Evolutionary conservation across 2,797 vertebrate species (phyloP).

Genomic region (Eulemur albifrons): DNA sequence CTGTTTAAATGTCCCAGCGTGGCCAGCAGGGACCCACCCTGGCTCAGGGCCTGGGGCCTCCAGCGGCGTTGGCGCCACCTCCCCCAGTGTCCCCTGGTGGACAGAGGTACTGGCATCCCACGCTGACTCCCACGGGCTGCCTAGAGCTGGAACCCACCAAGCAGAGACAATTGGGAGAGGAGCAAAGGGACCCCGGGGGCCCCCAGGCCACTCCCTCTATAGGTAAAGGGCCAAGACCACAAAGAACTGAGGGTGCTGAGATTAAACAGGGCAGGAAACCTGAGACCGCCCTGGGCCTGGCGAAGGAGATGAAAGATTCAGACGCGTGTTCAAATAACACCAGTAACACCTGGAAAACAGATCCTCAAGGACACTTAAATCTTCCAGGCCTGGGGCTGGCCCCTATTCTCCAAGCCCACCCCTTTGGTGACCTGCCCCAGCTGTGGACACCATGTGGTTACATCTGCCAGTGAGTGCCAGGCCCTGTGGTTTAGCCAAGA

Average conservation of each 20-base stretch:
- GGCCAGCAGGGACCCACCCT: background rate
- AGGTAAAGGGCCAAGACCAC: background rate
- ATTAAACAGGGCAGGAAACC: background rate
- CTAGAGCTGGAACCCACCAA: background rate
- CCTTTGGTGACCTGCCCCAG: background rate
- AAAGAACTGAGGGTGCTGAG: fast-evolving
- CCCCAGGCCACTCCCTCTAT: background rate
- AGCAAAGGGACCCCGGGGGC: fast-evolving
- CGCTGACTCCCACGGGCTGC: fast-evolving
- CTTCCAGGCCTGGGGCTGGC: background rate
- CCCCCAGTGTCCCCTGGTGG: background rate
- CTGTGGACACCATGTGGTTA: background rate
- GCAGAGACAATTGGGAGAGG: background rate
- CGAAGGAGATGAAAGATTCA: background rate
- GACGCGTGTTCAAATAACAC: fast-evolving
- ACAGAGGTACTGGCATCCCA: background rate
- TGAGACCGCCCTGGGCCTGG: background rate
- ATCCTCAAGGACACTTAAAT: background rate
- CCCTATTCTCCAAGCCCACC: background rate
- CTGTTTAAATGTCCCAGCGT: background rate
- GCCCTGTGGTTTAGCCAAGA: fast-evolving
- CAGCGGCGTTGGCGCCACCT: background rate
- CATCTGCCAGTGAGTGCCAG: fast-evolving
- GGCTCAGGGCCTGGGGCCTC: background rate
- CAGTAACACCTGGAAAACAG: fast-evolving